Percentiles rank a stretch among this genome's conserved stretches.
Evolutionary conservation across 30 jellyfish, hydroid and myxozoan genomes (phyloP).

Genomic region (Clytia hemisphaerica): DNA sequence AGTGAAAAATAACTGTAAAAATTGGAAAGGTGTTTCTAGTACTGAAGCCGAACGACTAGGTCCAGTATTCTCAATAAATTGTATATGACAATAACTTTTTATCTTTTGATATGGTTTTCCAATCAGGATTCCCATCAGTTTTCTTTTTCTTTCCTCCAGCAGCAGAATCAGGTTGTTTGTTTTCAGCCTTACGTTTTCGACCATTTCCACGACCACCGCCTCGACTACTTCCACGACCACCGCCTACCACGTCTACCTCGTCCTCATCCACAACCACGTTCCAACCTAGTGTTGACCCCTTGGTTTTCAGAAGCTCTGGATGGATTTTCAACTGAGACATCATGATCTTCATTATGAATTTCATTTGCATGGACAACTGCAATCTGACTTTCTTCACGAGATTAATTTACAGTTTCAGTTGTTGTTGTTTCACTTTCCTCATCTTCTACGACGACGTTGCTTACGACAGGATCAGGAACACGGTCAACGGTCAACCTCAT

Average conservation of each 20-base stretch:
- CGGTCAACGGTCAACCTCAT: constrained; percentile 2
- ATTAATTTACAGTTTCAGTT: background rate
- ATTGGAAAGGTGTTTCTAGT: background rate
- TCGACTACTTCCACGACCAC: background rate
- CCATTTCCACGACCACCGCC: background rate
- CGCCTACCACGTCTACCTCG: constrained; percentile 1
- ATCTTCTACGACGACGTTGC: too few relatives aligned
- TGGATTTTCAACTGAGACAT: background rate
- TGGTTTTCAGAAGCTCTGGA: background rate
- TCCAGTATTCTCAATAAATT: background rate
- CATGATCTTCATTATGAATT: background rate
- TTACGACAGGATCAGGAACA: background rate
- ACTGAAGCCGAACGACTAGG: background rate
- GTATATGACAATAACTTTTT: background rate
- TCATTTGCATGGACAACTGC: background rate
- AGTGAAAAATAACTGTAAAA: too few relatives aligned
- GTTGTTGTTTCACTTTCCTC: background rate
- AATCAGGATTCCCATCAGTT: background rate
- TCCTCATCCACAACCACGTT: background rate
- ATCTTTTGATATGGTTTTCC: background rate
- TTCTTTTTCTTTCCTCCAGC: constrained; percentile 2
- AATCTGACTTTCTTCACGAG: background rate
- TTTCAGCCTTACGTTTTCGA: background rate
- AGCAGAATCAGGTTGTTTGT: background rate
- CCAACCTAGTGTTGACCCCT: constrained; percentile 2